Evolutionary conservation across 1,140 invertebrate genomes (phyloP), one percentile per base, ranked within the genome.

Genomic region (Zaprionus vittiger): DNA sequence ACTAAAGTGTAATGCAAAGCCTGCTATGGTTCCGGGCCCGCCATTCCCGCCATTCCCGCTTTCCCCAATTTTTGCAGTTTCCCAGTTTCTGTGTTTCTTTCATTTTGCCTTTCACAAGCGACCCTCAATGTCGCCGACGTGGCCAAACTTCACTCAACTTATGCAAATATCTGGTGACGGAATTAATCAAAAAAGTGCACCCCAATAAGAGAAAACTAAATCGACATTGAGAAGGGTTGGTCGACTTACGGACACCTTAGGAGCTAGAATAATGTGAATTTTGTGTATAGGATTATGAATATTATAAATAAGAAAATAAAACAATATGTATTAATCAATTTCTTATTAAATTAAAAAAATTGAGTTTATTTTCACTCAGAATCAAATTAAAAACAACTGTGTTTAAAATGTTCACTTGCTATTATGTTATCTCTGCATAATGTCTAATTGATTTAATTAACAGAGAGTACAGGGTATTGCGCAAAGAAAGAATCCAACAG

Each of bases 181-280:
- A 81, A 87, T 89, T 89, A 89, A 89, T 89, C 81, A 89, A 77
- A 86, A 87, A 89, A 87, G 71, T 87, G 83, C 80, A 47, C 72
- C 60, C 41, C 67, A 61, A 74, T 77, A 67, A 61, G 44, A 37
- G 65, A 34, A 49, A 67, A 34, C 56, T n/a, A 24, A 49, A 26
- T 34, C 17, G 6, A 81, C 4, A 52, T 11, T 38, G n/a, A 28
- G 1, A 9, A 1, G 12, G 12, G 9, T 20, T 11, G 15, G 1
- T 24, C 24, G 41, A 64, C 61, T 54, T 37, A 12, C 6, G 11
- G 14, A 37, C 37, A 37, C 47, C 28, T 47, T 52, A 3, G 0
- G 24, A 4, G 6, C 41, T n/a, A 11, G 47, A 20, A 1, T 0
- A 6, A 28, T 28, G 26, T 28, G 26, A 28, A 28, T 28, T 28